Conservation (phyloP, 2,888 invertebrate species). For the Amblyjoppa fuscipennis region DNA sequence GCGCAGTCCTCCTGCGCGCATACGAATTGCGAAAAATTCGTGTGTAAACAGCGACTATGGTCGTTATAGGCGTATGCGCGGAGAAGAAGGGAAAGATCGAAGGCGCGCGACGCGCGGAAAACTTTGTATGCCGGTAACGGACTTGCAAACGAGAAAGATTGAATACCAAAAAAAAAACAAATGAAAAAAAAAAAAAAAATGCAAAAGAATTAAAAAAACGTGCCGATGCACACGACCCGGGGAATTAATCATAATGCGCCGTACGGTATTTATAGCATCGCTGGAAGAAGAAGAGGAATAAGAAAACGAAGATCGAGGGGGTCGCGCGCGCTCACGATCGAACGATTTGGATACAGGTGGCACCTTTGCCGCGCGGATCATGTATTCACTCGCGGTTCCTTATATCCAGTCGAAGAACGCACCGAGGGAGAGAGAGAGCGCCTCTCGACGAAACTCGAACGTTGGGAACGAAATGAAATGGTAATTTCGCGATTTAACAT, state of each 20-base stretch:
- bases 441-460: conserved; percentile 60
- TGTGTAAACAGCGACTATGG: conserved; percentile 58
- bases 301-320: conserved; percentile 60
- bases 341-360: conserved; percentile 72
- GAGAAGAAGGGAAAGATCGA: conserved; percentile 22
- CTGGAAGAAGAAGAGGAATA: conserved; percentile 49
- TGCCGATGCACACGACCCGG: conserved; percentile 55
- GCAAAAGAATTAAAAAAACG: conserved; percentile 35
- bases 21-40: conserved; percentile 81
- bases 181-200: not conserved
- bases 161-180: conserved; percentile 18
- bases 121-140: conserved; percentile 7
- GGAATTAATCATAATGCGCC: conserved; percentile 68
- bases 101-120: not conserved
- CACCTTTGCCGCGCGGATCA: conserved; percentile 67
- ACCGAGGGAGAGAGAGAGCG: not conserved
- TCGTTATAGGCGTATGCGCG: not conserved
- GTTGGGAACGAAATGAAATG: conserved; percentile 70
- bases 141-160: conserved; percentile 16
- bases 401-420: not conserved
- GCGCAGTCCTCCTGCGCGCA: conserved; percentile 75
- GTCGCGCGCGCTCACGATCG: conserved; percentile 53
- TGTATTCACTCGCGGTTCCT: conserved; percentile 67
- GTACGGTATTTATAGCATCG: conserved; percentile 65
- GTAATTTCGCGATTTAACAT: conserved; percentile 73